Evolutionary conservation across 2,797 vertebrate genomes (phyloP), one percentile per base, ranked within the genome.

Genomic region (Nasua narica): DNA sequence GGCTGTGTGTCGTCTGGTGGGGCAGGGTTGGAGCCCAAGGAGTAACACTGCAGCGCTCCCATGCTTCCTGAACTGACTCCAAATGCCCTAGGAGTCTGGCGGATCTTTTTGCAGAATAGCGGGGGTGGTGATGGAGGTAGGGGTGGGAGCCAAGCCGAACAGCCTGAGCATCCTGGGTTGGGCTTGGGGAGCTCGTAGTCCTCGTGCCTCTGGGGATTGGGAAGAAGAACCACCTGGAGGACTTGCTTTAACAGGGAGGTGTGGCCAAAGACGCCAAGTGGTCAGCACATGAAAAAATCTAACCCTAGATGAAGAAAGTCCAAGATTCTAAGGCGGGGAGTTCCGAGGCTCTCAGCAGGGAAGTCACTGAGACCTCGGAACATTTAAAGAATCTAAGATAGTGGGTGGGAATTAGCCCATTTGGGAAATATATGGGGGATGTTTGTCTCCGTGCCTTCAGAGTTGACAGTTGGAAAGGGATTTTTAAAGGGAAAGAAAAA

Each of bases 361-460:
- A 94, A 91, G 54, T 81, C 14, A 16, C 0, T 35, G 87, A 92
- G 65, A 87, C 78, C 78, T 91, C 27, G 79, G 35, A 89, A 65
- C 78, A 65, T 86, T 82, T 79, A 77, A 94, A 87, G 87, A 93
- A 92, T 60, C 32, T 4, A 23, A 94, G 60, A 83, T 4, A 90
- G 72, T 87, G 79, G 90, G 72, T 87, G 79, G 90, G 91, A 90
- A 97, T 91, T 92, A 96, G 60, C 46, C 54, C 48, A 19, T 92
- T 95, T 86, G 70, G 58, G 88, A 94, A 92, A 83, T 74, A 54
- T 70, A 29, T 2, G 12, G 29, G 54, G 35, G 35, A 12, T 18
- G 52, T 60, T 72, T 70, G 46, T 84, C 48, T 72, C 58, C 0
- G 0, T 29, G n/a, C 27, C 37, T 78, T 91, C 62, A 65, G 82